Conservation (phyloP, 2,888 invertebrate genomes). For the Pyrocoelia pectoralis region DNA sequence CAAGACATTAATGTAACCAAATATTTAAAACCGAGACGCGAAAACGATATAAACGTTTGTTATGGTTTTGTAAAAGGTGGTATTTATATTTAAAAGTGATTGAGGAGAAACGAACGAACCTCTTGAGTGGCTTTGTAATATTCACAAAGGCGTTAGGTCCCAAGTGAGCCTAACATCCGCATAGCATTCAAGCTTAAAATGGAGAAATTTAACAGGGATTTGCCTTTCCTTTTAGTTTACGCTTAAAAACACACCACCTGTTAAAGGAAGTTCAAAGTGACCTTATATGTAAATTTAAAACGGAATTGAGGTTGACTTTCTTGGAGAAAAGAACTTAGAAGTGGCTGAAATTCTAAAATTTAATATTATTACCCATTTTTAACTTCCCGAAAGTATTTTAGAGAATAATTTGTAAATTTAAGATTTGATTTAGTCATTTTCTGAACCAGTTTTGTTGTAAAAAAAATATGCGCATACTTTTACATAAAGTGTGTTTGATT, state of each 20-base stretch:
- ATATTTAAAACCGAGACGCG: background rate
- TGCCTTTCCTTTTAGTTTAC: conserved; percentile 44
- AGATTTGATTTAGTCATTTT: background rate
- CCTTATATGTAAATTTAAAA: conserved; percentile 35
- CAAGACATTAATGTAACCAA: too few relatives aligned
- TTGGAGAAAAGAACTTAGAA: conserved; percentile 7
- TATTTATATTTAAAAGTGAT: conserved; percentile 29
- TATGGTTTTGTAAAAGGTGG: conserved; percentile 3
- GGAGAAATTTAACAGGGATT: conserved; percentile 45
- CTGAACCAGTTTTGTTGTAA: background rate
- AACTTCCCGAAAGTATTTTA: background rate
- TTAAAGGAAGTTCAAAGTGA: conserved; percentile 35
- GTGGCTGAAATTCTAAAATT: conserved; percentile 4
- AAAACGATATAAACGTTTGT: conserved; percentile 4
- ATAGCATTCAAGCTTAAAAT: conserved; percentile 38
- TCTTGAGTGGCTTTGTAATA: conserved; percentile 32
- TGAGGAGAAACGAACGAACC: conserved; percentile 28
- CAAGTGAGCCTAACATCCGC: conserved; percentile 23
- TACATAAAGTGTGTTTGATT: background rate
- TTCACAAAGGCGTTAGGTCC: conserved; percentile 31
- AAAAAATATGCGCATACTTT: conserved; percentile 7
- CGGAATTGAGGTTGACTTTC: conserved; percentile 19
- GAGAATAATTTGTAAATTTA: background rate
- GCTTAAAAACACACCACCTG: conserved; percentile 36
- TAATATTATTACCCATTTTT: conserved; percentile 6